phyloP scores from a whole-genome alignment of 2,113 vertebrate genomes.

The Heliornis fulica region DNA sequence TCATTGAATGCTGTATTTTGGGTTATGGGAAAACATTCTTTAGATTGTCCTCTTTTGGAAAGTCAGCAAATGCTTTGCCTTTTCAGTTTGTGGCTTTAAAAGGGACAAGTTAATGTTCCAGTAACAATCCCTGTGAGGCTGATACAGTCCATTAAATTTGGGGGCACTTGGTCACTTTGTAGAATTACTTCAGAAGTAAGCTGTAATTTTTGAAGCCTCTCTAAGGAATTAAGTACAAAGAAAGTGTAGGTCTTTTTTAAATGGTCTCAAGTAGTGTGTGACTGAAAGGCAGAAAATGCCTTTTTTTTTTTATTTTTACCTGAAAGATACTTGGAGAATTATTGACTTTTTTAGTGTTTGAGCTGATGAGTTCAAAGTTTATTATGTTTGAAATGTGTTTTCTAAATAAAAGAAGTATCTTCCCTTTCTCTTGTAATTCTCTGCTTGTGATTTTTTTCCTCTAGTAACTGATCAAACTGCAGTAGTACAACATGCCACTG shows the following conservation, averaged over 20 bases:
- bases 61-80: constrained; percentile 9
- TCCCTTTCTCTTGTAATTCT: background rate
- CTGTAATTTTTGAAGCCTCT: background rate
- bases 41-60: background rate
- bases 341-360: background rate
- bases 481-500: rapidly evolving
- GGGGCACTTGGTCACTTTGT: constrained; percentile 40
- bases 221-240: background rate
- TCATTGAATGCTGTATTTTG: background rate
- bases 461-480: background rate
- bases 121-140: constrained; percentile 14
- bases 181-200: constrained; percentile 47
- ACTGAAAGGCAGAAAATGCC: background rate
- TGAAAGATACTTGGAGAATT: background rate
- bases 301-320: background rate
- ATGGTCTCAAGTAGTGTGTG: background rate
- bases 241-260: background rate
- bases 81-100: constrained; percentile 40
- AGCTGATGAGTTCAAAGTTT: background rate
- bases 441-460: background rate
- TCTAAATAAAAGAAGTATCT: background rate
- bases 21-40: background rate
- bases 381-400: background rate
- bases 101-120: constrained; percentile 59
- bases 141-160: constrained; percentile 60